Evolutionary conservation across 2,888 invertebrate species (phyloP), one percentile per base, ranked within the genome.

Genomic region (Orchestes rusci): DNA sequence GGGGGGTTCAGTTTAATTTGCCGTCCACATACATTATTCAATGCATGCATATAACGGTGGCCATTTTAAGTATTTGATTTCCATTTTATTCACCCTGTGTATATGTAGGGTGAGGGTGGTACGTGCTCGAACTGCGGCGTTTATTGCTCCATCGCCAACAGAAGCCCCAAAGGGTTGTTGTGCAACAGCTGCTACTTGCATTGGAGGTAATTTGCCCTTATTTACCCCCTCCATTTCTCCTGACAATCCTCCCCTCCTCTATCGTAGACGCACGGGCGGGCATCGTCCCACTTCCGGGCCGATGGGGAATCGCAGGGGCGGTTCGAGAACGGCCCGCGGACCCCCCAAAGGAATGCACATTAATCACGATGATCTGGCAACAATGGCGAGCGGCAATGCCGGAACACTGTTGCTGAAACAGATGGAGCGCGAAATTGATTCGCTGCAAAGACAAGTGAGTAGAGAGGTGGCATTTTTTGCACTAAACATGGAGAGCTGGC

Each of bases 331-430:
- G 72, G 82, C 81, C 72, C 84, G 92, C 65, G 88, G 89, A 68
- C 88, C 95, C 61, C 95, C 95, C 51, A 84, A 88, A 62, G 95
- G 95, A 71, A 93, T 96, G 85, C 90, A 91, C 76, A 88, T 96
- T 73, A 93, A 92, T 78, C 89, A 93, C 72, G 95, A 95, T 71
- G 95, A 95, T 76, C 79, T 96, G 69, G 84, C 90, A 58, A 82
- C 88, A 59, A 82, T 96, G 77, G 93, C 93, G 50, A 82, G 83
- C 53, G 61, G 70, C 69, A 59, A 69, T 68, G 82, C 83, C 67
- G 84, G 84, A 59, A 86, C 89, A 59, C 80, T 82, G 64, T 83
- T 93, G 72, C 81, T 96, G 63, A 85, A 84, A 72, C 83, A 87
- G 62, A 86, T 93, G 78, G 94, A 94, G 71, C 80, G 90, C 66